Evolutionary conservation across 2,113 vertebrate genomes (phyloP), one percentile per base, ranked within the genome.

Genomic region (Triplophysa siluroides): DNA sequence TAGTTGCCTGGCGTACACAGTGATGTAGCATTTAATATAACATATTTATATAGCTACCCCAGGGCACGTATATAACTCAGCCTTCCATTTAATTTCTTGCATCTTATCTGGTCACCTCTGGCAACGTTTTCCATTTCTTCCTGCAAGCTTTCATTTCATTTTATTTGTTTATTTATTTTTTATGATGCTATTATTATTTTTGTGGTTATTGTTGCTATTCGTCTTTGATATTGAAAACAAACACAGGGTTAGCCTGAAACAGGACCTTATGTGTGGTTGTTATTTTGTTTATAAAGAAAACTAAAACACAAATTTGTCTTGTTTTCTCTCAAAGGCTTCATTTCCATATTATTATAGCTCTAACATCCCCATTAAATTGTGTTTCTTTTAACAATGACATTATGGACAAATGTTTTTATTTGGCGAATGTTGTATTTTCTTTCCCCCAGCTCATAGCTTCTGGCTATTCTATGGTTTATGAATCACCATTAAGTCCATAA

Each of bases 31-130:
- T 84, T 83, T 89, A 84, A 88, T 87, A 87, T 87, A 88, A 82
- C 88, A 91, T 89, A 89, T 90, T 92, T 90, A 91, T 91, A 91
- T 80, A 79, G 81, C 82, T 79, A 76, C 84, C 87, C 83, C 75
- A 67, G 65, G 86, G 82, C 86, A 84, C 85, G 86, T 88, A 89
- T 89, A 86, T 87, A 87, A 85, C 81, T 88, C 87, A 86, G 62
- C 77, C 85, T 90, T 90, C 88, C 86, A 87, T 92, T 90, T 89
- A 81, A 76, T 76, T 91, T 87, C 82, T 85, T 78, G 58, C 85
- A 80, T 88, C 79, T 91, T 90, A 91, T 89, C 91, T 87, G 11
- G 64, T 85, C 68, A 90, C 88, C 87, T 68, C 86, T 85, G 88
- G 89, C 85, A 83, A 83, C 88, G 84, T 89, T 89, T 87, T 80